These are phyloP conservation scores for Drosophila imparisetae DNA, from an alignment of 2,888 invertebrate genomes.

Conservation along the genomic window DNA sequence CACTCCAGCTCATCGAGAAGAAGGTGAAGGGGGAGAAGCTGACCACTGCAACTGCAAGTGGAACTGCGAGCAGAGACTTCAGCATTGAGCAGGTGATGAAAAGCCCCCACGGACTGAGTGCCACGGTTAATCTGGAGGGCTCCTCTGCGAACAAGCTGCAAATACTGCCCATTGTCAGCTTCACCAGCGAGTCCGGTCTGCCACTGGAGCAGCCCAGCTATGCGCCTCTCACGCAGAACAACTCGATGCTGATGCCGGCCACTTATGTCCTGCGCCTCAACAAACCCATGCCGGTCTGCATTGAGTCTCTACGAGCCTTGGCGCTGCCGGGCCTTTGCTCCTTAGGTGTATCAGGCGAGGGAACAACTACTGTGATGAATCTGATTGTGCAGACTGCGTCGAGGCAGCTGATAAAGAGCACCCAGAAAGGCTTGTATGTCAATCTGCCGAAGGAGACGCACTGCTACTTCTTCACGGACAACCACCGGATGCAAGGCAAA, in stretches of 20 bases:
- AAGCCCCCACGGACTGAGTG: slow-evolving; percentile 90
- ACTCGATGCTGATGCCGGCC: slow-evolving; percentile 95
- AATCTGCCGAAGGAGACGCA: slow-evolving; percentile 96
- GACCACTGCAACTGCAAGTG: slow-evolving; percentile 47
- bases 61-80: slow-evolving; percentile 86
- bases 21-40: slow-evolving; percentile 26
- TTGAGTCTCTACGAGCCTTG: slow-evolving; percentile 89
- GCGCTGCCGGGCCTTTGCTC: slow-evolving; percentile 85
- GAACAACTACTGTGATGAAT: slow-evolving; percentile 81
- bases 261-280: slow-evolving; percentile 93
- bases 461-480: slow-evolving; percentile 96
- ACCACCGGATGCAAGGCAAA: slow-evolving; percentile 87
- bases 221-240: slow-evolving; percentile 91
- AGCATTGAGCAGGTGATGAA: slow-evolving; percentile 84
- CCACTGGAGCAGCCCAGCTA: slow-evolving; percentile 88
- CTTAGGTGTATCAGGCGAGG: slow-evolving; percentile 72
- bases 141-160: slow-evolving; percentile 90
- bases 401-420: slow-evolving; percentile 89
- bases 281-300: slow-evolving; percentile 94
- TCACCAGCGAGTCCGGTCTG: slow-evolving; percentile 74
- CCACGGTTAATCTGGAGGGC: slow-evolving; percentile 95
- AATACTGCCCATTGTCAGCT: slow-evolving; percentile 81
- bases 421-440: slow-evolving; percentile 93
- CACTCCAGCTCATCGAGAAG: slow-evolving; percentile 65
- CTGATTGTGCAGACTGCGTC: slow-evolving; percentile 92